These are phyloP conservation scores for Megaptera novaeangliae DNA, from an alignment of 2,113 vertebrate genomes.

Conservation along the genomic window DNA sequence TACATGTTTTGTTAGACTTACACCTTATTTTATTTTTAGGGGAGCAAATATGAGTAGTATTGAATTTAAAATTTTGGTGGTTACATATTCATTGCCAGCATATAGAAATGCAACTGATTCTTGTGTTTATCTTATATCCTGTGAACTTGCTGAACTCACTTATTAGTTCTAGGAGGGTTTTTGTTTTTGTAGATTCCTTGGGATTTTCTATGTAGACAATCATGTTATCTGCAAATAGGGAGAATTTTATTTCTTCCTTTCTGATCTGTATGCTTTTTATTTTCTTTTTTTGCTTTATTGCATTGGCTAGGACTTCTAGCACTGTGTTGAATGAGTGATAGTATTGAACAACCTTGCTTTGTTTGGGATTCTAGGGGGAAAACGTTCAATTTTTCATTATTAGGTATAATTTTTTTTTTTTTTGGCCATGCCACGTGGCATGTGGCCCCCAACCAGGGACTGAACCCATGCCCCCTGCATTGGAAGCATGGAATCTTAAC, in stretches of 20 bases:
- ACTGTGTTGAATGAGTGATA: background rate
- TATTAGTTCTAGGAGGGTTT: background rate
- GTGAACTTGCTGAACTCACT: background rate
- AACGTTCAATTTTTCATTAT: background rate
- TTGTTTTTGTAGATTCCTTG: background rate
- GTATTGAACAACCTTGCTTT: background rate
- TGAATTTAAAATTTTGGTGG: background rate
- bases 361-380: background rate
- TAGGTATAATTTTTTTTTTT: background rate
- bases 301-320: background rate
- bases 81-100: background rate
- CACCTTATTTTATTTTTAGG: background rate
- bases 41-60: background rate
- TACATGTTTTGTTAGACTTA: background rate
- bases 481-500: too few species aligned
- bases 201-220: background rate
- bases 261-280: background rate
- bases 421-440: too few species aligned
- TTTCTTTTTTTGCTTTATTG: background rate
- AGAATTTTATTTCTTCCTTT: background rate
- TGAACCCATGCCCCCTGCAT: too few species aligned
- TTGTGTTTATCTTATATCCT: background rate
- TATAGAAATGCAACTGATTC: background rate
- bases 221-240: background rate
- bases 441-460: too few species aligned